phyloP scores from a whole-genome alignment of 1,140 invertebrate genomes.

The Ericerus pela region DNA sequence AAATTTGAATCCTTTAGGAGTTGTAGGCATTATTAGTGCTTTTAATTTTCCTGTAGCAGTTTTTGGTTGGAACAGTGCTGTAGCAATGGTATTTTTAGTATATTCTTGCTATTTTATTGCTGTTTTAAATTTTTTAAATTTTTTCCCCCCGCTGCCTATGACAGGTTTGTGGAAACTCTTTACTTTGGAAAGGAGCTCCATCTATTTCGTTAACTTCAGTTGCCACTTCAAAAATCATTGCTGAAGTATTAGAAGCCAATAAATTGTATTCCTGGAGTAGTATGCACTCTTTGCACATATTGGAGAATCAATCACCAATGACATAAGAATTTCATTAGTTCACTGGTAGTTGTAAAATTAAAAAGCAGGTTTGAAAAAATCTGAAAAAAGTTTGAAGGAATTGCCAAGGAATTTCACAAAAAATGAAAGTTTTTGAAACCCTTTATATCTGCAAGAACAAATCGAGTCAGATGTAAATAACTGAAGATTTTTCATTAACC shows the following conservation, averaged over 20 bases:
- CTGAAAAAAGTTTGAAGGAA: no score
- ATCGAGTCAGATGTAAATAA: no score
- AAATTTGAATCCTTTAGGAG: constrained; percentile 90
- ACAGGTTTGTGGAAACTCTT: constrained; percentile 68
- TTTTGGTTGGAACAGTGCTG: constrained; percentile 96
- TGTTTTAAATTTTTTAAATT: no score
- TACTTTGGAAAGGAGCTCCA: constrained; percentile 92
- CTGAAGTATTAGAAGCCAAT: constrained; percentile 64
- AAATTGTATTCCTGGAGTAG: constrained; percentile 74
- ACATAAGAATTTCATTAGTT: constrained; percentile 66
- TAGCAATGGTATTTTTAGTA: constrained; percentile 60
- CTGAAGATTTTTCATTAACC: no score
- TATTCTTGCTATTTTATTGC: not conserved
- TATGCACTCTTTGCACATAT: constrained; percentile 79
- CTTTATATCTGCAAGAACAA: no score
- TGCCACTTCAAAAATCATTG: constrained; percentile 79
- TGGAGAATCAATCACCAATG: constrained; percentile 66
- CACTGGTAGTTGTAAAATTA: constrained; percentile 79
- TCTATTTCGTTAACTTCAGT: constrained; percentile 81
- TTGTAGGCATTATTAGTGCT: constrained; percentile 92
- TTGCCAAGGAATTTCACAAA: no score
- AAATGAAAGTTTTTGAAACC: no score
- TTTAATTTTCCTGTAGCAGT: constrained; percentile 99
- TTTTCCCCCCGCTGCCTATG: not conserved
- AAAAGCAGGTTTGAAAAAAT: constrained; percentile 59